These are phyloP conservation scores for Buphagus erythrorhynchus DNA, from an alignment of 2,797 vertebrate species.

Conservation along the genomic window DNA sequence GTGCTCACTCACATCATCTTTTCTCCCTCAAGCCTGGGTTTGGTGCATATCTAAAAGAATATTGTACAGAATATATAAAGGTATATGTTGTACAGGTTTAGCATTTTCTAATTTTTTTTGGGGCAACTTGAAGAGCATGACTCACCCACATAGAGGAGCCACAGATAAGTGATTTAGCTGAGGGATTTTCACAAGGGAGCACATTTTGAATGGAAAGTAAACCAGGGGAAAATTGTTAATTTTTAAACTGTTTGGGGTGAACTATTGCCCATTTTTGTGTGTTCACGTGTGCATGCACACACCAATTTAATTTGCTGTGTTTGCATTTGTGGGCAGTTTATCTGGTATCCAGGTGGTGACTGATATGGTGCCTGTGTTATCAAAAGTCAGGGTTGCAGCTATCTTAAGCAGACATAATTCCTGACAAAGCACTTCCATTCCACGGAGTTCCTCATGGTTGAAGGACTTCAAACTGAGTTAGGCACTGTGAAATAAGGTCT, in stretches of 20 bases:
- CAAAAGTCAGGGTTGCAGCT: neutral
- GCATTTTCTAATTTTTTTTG: neutral
- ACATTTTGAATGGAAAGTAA: neutral
- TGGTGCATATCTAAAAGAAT: neutral
- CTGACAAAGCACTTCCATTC: neutral
- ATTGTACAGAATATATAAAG: neutral
- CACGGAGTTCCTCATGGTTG: accelerated
- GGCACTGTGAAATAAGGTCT: neutral
- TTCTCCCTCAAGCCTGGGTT: neutral
- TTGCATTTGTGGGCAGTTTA: neutral
- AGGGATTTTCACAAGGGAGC: neutral
- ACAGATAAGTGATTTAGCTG: neutral
- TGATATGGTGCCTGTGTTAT: neutral
- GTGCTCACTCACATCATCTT: neutral
- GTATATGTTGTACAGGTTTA: neutral
- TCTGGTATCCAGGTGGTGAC: neutral
- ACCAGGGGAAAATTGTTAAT: neutral
- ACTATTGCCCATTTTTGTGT: neutral
- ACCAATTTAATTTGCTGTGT: neutral
- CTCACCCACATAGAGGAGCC: neutral
- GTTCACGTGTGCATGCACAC: neutral
- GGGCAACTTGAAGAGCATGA: neutral
- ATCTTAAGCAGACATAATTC: neutral
- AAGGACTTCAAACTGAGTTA: neutral
- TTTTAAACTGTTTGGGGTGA: neutral